Percentiles rank a stretch among this genome's conserved stretches.
Conservation (phyloP, 2,113 vertebrate genomes). For the Terrapene triunguis region DNA sequence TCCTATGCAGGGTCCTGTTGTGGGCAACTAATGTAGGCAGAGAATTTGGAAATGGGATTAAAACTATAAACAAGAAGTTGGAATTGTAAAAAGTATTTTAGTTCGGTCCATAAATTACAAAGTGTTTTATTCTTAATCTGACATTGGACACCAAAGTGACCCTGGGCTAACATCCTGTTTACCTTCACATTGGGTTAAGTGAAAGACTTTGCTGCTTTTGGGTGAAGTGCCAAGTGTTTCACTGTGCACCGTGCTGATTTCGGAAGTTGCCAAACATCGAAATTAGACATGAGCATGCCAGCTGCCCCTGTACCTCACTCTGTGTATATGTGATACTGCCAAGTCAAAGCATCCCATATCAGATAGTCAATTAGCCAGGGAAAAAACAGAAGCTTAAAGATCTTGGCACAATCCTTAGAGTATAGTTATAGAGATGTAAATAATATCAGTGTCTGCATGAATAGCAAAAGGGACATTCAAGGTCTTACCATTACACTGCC, state of each 20-base stretch:
- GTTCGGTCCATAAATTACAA: constrained; percentile 41
- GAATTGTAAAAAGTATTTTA: not conserved
- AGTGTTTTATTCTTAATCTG: constrained; percentile 44
- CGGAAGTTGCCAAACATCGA: constrained; percentile 76
- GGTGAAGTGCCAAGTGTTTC: constrained; percentile 69
- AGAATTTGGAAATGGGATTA: constrained; percentile 17
- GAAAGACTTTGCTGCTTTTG: constrained; percentile 64
- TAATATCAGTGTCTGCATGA: constrained; percentile 54
- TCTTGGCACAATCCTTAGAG: constrained; percentile 74
- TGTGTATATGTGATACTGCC: constrained; percentile 58
- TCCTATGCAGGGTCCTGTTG: not conserved
- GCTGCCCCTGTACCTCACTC: constrained; percentile 71
- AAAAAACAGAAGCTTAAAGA: constrained; percentile 19
- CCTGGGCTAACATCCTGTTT: constrained; percentile 71
- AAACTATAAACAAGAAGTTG: not conserved
- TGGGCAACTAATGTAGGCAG: not conserved
- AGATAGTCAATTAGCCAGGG: constrained; percentile 76
- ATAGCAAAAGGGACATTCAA: constrained; percentile 48
- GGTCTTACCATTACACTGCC: constrained; percentile 22
- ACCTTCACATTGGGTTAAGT: constrained; percentile 62
- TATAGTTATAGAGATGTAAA: constrained; percentile 56
- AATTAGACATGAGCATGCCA: constrained; percentile 66
- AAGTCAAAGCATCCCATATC: constrained; percentile 64
- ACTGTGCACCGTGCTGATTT: constrained; percentile 55
- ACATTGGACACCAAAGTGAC: constrained; percentile 72